Evolutionary conservation across 2,888 invertebrate genomes (phyloP).

Genomic region (Iphiclides podalirius): DNA sequence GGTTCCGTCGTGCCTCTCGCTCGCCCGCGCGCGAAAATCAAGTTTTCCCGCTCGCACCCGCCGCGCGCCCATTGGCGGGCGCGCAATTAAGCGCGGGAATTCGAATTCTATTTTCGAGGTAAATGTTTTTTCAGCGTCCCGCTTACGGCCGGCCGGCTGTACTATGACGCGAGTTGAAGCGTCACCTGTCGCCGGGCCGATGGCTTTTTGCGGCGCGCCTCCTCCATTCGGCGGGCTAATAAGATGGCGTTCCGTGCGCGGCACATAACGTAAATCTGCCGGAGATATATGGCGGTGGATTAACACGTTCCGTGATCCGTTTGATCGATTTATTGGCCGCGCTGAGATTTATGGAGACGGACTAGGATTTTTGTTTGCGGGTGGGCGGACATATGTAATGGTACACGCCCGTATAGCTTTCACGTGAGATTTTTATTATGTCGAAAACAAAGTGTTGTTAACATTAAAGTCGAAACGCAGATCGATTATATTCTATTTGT

Average conservation of each 20-base stretch:
- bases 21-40: slow-evolving; percentile 49
- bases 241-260: slow-evolving; percentile 47
- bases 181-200: slow-evolving; percentile 49
- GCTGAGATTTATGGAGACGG: slow-evolving; percentile 19
- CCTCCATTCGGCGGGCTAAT: slow-evolving; percentile 49
- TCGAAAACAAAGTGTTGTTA: not conserved
- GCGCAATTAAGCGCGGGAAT: slow-evolving; percentile 78
- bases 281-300: slow-evolving; percentile 64
- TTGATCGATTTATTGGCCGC: slow-evolving; percentile 71
- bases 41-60: slow-evolving; percentile 54
- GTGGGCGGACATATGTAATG: slow-evolving; percentile 53
- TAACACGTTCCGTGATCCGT: slow-evolving; percentile 59
- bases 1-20: slow-evolving; percentile 48
- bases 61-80: slow-evolving; percentile 58
- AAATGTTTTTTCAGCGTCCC: slow-evolving; percentile 69
- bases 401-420: slow-evolving; percentile 14
- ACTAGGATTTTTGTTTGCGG: slow-evolving; percentile 38
- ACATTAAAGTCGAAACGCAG: too few relatives aligned
- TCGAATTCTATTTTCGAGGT: slow-evolving; percentile 77
- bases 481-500: too few relatives aligned
- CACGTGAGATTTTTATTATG: not conserved
- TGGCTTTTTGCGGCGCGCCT: slow-evolving; percentile 29
- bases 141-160: too few relatives aligned
- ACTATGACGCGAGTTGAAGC: slow-evolving; percentile 47
- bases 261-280: slow-evolving; percentile 64